Evolutionary conservation across 1,140 invertebrate genomes (phyloP).

Genomic region (Meteorus sp.): DNA sequence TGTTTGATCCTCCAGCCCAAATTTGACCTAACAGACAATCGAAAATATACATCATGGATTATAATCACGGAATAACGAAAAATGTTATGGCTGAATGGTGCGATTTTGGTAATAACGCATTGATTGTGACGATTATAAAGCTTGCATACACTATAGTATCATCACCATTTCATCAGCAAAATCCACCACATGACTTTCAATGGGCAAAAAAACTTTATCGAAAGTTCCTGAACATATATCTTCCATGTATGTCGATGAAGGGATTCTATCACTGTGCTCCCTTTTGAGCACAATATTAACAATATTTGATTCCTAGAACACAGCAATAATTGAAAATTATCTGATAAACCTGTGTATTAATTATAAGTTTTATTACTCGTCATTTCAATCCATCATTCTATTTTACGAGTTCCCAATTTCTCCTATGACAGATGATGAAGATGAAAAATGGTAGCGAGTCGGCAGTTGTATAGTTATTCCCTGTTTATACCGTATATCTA

Average conservation of each 20-base stretch:
- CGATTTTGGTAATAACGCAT: no score
- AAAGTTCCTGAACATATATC: conserved; percentile 54
- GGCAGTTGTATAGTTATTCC: no score
- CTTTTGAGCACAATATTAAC: conserved; percentile 52
- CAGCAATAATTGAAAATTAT: background rate
- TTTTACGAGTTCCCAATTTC: no score
- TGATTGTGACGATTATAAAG: conserved; percentile 1
- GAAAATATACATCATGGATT: background rate
- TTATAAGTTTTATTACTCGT: no score
- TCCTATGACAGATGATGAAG: no score
- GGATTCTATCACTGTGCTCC: conserved; percentile 48
- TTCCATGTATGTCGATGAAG: conserved; percentile 50
- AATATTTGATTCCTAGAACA: conserved; percentile 55
- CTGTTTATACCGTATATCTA: no score
- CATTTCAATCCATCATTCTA: no score
- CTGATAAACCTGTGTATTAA: background rate
- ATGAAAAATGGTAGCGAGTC: no score
- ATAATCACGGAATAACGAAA: background rate
- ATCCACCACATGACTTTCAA: conserved; percentile 53
- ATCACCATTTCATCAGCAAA: conserved; percentile 56
- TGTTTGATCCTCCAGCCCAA: conserved; percentile 51
- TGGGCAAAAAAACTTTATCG: conserved; percentile 54
- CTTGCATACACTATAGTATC: conserved; percentile 15
- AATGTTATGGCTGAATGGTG: no score
- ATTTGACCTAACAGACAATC: conserved; percentile 47